Evolutionary conservation across 2,888 invertebrate genomes (phyloP), one percentile per base, ranked within the genome.

Genomic region (Lydus trimaculatus): DNA sequence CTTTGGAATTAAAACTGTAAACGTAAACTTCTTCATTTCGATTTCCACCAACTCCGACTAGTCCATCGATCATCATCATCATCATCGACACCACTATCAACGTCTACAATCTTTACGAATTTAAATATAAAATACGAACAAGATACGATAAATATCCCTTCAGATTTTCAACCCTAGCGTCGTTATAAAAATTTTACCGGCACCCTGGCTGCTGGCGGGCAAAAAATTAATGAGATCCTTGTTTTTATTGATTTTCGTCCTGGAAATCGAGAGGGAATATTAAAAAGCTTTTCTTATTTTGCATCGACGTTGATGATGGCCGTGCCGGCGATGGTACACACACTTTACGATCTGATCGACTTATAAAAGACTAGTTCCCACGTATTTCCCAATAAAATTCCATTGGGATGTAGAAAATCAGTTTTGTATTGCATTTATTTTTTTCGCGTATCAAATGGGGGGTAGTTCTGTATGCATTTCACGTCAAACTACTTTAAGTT

Each of bases 191-290:
- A 61, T 33, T 23, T 61, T 25, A 39, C 48, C 48, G 48, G 48
- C 48, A 48, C 48, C 65, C 65, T 66, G 70, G 68, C 64, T 31
- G 48, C 48, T 48, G 48, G 48, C 48, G 48, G 66, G 80, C 79
- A 82, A 82, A 81, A 81, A 80, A 80, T 80, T 81, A 80, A 81
- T 81, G 82, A 81, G 81, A 81, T 81, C 81, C 82, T 80, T 79
- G 80, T 81, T 82, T 82, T 81, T 82, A 82, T 81, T 76, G 81
- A 81, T 82, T 80, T 81, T 81, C 80, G 61, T 28, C 60, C 66
- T 62, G 78, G 77, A 81, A 80, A 82, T 82, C 80, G 80, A 80
- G 80, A 77, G 77, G 74, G 80, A 80, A 80, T 80, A 82, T 82
- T 81, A 80, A 81, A 81, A 82, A 81, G 80, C 78, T 79, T 79